Evolutionary conservation across 1,140 invertebrate species (phyloP).

Genomic region (Aphis craccivora): DNA sequence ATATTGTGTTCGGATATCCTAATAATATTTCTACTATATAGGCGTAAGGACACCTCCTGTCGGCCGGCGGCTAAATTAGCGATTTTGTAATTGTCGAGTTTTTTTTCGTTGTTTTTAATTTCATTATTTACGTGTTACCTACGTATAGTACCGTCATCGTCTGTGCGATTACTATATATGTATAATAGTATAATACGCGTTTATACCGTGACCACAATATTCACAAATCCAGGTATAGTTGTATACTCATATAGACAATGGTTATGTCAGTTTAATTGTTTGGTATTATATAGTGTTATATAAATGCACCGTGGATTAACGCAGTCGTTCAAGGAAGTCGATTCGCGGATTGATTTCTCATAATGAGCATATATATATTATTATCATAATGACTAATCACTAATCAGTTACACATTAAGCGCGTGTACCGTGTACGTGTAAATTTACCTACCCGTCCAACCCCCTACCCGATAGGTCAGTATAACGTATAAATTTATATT

Average conservation of each 20-base stretch:
- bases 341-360: neutral
- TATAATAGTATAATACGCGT: neutral
- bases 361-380: neutral
- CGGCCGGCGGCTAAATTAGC: neutral
- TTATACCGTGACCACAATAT: neutral
- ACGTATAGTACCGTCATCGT: neutral
- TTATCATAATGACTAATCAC: neutral
- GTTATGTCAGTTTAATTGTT: slow-evolving; percentile 17
- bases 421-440: neutral
- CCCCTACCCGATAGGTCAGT: too few relatives aligned
- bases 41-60: neutral
- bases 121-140: neutral
- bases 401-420: neutral
- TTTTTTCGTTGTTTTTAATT: neutral
- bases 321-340: neutral
- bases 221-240: neutral
- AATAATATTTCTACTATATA: slow-evolving; percentile 20
- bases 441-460: neutral
- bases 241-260: neutral
- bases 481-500: too few relatives aligned
- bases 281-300: neutral
- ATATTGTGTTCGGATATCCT: neutral
- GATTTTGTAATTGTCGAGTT: neutral
- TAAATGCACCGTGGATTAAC: neutral
- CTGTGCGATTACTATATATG: neutral